Evolutionary conservation across 1,140 invertebrate species (phyloP).

Genomic region (Papilio polytes): DNA sequence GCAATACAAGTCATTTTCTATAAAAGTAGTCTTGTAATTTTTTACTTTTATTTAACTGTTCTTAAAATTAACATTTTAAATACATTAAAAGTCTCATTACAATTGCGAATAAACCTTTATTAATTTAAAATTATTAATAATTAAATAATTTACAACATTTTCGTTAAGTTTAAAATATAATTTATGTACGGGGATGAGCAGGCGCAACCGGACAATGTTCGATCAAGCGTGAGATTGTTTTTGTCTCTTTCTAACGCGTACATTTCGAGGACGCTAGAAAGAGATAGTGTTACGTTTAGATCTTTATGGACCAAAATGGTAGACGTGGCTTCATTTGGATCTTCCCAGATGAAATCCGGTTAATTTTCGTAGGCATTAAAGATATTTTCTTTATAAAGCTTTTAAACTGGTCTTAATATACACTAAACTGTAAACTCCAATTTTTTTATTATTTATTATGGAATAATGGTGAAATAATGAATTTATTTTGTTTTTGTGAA

Average conservation of each 20-base stretch:
- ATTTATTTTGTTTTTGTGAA: no score
- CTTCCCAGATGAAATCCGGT: slow-evolving; percentile 71
- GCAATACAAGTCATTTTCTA: slow-evolving; percentile 46
- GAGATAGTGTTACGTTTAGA: slow-evolving; percentile 68
- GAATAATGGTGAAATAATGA: no score
- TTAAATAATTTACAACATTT: slow-evolving; percentile 18
- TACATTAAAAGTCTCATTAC: not conserved
- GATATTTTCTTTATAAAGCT: not conserved
- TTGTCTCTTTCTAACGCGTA: slow-evolving; percentile 59
- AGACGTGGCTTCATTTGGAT: slow-evolving; percentile 74
- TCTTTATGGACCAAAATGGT: slow-evolving; percentile 70
- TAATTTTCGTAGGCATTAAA: slow-evolving; percentile 74
- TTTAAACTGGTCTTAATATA: slow-evolving; percentile 1
- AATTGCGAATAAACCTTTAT: not conserved
- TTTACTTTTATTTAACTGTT: slow-evolving; percentile 49
- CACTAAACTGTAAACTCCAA: no score
- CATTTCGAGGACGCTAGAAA: slow-evolving; percentile 44
- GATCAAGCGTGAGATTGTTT: slow-evolving; percentile 73
- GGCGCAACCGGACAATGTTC: slow-evolving; percentile 73
- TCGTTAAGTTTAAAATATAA: slow-evolving; percentile 47
- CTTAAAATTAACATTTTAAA: slow-evolving; percentile 19
- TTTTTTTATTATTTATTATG: no score
- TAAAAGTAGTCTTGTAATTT: slow-evolving; percentile 59
- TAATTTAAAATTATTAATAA: not conserved
- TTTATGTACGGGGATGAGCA: slow-evolving; percentile 65